Percentiles rank a stretch among this genome's conserved stretches.
Conservation (phyloP, 2,888 invertebrate species). For the Malthinus flaveolus region DNA sequence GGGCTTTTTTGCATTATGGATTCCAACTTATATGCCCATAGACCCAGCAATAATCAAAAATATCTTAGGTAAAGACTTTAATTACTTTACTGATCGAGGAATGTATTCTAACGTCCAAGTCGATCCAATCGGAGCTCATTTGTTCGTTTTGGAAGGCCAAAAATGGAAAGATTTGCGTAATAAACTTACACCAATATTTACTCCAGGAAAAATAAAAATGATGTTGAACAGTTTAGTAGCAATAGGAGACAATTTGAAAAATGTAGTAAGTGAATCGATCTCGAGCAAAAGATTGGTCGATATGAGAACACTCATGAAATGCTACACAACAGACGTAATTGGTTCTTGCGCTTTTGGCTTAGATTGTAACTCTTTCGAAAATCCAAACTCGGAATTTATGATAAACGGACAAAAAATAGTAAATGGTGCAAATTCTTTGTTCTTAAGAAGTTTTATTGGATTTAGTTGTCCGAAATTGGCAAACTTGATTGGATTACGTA, state of each 20-base stretch:
- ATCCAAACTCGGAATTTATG: conserved; percentile 55
- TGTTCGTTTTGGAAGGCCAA: conserved; percentile 59
- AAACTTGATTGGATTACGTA: neutral
- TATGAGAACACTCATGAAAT: conserved; percentile 56
- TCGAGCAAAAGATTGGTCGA: conserved; percentile 42
- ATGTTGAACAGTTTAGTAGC: conserved; percentile 43
- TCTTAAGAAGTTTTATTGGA: neutral
- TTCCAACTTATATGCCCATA: neutral
- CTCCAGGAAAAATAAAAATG: conserved; percentile 45
- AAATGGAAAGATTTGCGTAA: conserved; percentile 64
- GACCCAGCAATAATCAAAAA: conserved; percentile 33
- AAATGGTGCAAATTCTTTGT: neutral
- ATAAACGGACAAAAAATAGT: conserved; percentile 6
- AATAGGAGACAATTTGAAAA: neutral
- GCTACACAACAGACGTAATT: conserved; percentile 60
- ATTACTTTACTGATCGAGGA: conserved; percentile 63
- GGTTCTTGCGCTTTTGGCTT: conserved; percentile 63
- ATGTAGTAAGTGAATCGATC: conserved; percentile 22
- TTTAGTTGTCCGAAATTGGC: neutral
- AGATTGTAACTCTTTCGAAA: conserved; percentile 40
- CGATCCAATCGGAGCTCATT: conserved; percentile 60
- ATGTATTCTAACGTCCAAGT: conserved; percentile 59
- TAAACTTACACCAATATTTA: neutral
- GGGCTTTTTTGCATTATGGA: neutral
- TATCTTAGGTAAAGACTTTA: conserved; percentile 61